Percentiles rank a stretch among this genome's conserved stretches.
phyloP scores from a whole-genome alignment of 2,797 vertebrate genomes.

The Paguma larvata region DNA sequence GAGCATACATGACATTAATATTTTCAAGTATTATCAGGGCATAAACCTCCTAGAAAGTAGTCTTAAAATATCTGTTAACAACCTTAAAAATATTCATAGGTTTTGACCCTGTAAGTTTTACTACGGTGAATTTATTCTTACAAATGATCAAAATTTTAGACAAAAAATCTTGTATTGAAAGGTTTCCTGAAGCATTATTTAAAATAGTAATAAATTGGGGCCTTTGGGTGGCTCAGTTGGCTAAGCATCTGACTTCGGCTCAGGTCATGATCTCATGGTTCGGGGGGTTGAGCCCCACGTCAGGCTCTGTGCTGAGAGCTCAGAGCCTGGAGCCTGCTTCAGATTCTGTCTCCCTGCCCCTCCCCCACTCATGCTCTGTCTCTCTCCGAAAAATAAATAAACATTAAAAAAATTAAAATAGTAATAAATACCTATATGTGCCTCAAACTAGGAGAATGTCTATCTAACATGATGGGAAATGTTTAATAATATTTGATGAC shows the following conservation, averaged over 20 bases:
- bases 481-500: conserved; percentile 17
- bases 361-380: too few species aligned
- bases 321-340: too few species aligned
- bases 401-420: neutral
- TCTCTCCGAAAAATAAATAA: too few species aligned
- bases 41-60: conserved; percentile 12
- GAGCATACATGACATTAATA: neutral
- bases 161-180: neutral
- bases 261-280: too few species aligned
- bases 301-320: too few species aligned
- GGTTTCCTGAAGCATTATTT: neutral
- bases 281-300: too few species aligned
- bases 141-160: neutral
- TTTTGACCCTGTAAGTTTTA: neutral
- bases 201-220: neutral
- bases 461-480: neutral
- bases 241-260: too few species aligned
- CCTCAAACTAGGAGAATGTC: neutral
- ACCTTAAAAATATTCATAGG: neutral
- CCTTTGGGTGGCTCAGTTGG: too few species aligned
- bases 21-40: neutral
- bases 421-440: neutral
- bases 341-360: too few species aligned
- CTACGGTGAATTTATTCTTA: conserved; percentile 2
- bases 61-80: neutral